Evolutionary conservation across 2,888 invertebrate species (phyloP).

Genomic region (Branchellion lobata): DNA sequence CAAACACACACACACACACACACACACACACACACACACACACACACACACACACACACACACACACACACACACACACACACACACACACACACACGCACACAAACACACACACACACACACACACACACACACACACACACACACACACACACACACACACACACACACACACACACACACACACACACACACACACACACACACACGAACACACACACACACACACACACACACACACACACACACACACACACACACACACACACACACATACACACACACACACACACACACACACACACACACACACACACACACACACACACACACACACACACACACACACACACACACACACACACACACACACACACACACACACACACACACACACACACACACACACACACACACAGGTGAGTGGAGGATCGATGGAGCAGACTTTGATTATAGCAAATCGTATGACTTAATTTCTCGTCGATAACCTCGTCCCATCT

Average conservation of each 20-base stretch:
- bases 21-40: no score
- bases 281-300: slow-evolving; percentile 30
- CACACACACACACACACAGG: slow-evolving; percentile 54
- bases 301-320: slow-evolving; percentile 33
- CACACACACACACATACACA: slow-evolving; percentile 28
- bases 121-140: no score
- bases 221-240: slow-evolving; percentile 34
- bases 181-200: slow-evolving; percentile 38
- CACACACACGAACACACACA: slow-evolving; percentile 34
- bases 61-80: no score
- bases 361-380: slow-evolving; percentile 39
- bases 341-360: slow-evolving; percentile 38
- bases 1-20: no score
- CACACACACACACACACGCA: no score
- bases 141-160: slow-evolving; percentile 37
- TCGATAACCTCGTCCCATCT: no score
- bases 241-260: slow-evolving; percentile 33
- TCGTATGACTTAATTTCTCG: no score
- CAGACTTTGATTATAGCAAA: no score
- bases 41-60: no score
- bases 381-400: slow-evolving; percentile 16
- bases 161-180: slow-evolving; percentile 34
- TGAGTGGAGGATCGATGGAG: slow-evolving; percentile 81
- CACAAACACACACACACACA: no score
- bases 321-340: slow-evolving; percentile 39